Percentiles rank a stretch among this genome's conserved stretches.
phyloP scores from a whole-genome alignment of 2,797 vertebrate species.

The Paedocypris micromegethes region DNA sequence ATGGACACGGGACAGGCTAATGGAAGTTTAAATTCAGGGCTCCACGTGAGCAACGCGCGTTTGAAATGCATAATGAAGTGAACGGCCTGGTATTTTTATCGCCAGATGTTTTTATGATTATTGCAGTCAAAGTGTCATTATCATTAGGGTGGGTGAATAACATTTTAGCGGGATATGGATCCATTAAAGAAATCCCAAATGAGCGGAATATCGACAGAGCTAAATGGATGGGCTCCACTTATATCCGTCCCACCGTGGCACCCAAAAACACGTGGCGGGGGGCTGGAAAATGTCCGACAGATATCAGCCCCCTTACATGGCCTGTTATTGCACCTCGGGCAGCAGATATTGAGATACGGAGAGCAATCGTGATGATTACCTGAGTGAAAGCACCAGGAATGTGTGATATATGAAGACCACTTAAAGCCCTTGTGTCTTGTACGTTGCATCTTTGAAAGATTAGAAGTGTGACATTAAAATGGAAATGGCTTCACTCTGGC shows the following conservation, averaged over 20 bases:
- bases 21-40: background rate
- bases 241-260: conserved; percentile 3
- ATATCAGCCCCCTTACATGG: conserved; percentile 57
- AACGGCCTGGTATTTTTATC: conserved; percentile 5
- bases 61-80: conserved; percentile 7
- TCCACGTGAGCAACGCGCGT: background rate
- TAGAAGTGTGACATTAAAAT: conserved; percentile 98
- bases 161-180: conserved; percentile 39
- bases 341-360: conserved; percentile 83
- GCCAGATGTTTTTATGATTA: conserved; percentile 36
- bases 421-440: conserved; percentile 88
- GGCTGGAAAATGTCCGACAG: conserved; percentile 34
- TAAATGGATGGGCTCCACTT: conserved; percentile 45
- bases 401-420: conserved; percentile 85
- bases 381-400: conserved; percentile 81
- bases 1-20: background rate
- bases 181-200: conserved; percentile 41
- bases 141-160: conserved; percentile 35
- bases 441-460: conserved; percentile 93
- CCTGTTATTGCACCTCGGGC: conserved; percentile 75
- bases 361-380: conserved; percentile 85
- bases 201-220: conserved; percentile 42
- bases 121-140: conserved; percentile 32
- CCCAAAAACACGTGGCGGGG: background rate
- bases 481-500: conserved; percentile 90